Evolutionary conservation across 2,113 vertebrate genomes (phyloP).

Genomic region (Perca flavescens): DNA sequence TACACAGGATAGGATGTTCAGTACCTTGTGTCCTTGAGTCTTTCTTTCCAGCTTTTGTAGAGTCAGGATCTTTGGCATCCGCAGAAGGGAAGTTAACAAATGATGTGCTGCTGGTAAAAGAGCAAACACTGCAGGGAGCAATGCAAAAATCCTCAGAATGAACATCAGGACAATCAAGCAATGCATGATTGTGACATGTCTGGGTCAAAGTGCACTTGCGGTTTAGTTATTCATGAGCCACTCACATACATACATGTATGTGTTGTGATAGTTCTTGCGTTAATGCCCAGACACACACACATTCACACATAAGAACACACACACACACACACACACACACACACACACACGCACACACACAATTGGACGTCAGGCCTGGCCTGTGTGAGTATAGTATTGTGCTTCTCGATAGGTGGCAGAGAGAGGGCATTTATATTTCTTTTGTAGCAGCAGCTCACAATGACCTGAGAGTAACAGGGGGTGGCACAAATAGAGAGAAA

Average conservation of each 20-base stretch:
- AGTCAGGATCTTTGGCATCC: neutral
- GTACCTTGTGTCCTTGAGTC: slow-evolving; percentile 1
- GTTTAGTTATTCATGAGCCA: neutral
- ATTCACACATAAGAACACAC: slow-evolving; percentile 2
- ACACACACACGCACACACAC: slow-evolving; percentile 10
- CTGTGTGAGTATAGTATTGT: slow-evolving; percentile 50
- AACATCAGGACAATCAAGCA: neutral
- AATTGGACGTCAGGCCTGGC: slow-evolving; percentile 25
- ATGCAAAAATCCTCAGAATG: slow-evolving; percentile 5
- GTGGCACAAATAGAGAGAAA: slow-evolving; percentile 41
- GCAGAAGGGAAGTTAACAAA: neutral
- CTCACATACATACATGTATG: neutral
- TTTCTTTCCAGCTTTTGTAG: neutral
- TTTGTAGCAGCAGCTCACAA: slow-evolving; percentile 56
- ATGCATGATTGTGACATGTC: neutral
- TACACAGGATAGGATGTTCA: neutral
- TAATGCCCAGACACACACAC: neutral
- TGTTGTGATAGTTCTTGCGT: neutral
- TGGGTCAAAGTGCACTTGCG: neutral
- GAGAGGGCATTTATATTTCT: slow-evolving; percentile 52
- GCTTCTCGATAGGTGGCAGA: slow-evolving; percentile 47
- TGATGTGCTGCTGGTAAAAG: slow-evolving; percentile 4
- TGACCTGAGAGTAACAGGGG: slow-evolving; percentile 65
- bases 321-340: slow-evolving; percentile 21
- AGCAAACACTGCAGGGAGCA: neutral